Evolutionary conservation across 2,888 invertebrate genomes (phyloP), one percentile per base, ranked within the genome.

Genomic region (Caenorhabditis japonica): DNA sequence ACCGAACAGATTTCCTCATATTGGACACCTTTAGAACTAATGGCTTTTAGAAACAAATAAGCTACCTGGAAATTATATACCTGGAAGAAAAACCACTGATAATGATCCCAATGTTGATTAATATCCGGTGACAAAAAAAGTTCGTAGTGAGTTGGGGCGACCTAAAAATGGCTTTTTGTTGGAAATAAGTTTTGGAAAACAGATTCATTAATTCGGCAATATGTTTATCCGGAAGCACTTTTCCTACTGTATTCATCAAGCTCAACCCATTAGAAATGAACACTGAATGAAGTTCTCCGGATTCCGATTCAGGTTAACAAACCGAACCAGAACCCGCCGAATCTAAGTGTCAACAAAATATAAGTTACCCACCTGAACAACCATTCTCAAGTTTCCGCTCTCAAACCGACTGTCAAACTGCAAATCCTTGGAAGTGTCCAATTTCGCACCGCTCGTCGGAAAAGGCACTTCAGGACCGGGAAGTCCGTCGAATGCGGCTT

Each of bases 31-130:
- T 51, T 17, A 75, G 44, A 25, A 17, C 12, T 13, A 25, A 1
- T 21, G 0, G 2, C 23, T 36, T 19, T 13, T 3, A 17, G 13
- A 41, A 15, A 30, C 3, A 30, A 23, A 36, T 17, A 1, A 15
- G 10, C n/a, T n/a, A n/a, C n/a, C n/a, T n/a, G n/a, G n/a, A n/a
- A 4, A 4, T 15, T 4, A 23, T 15, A 27, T 27, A 81, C 92
- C 89, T 93, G 92, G 87, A 94, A 94, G 89, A 94, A 94, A 89
- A 94, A 94, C 94, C 94, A 94, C 85, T 94, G 93, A 87, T 92
- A 92, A 76, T 94, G 92, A 69, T 91, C 91, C 3, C 74, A 85
- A 21, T 90, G 91, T 2, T 93, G 92, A 89, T 94, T 93, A 44
- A 94, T 92, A 87, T 94, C 94, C 0, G 94, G 93, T 88, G 92